A percentile compares a stretch with the other conserved stretches of the same genome.
These are phyloP conservation scores for Palythoa caribaeorum DNA, from an alignment of 92 coral and sea anemone genomes.

Conservation along the genomic window DNA sequence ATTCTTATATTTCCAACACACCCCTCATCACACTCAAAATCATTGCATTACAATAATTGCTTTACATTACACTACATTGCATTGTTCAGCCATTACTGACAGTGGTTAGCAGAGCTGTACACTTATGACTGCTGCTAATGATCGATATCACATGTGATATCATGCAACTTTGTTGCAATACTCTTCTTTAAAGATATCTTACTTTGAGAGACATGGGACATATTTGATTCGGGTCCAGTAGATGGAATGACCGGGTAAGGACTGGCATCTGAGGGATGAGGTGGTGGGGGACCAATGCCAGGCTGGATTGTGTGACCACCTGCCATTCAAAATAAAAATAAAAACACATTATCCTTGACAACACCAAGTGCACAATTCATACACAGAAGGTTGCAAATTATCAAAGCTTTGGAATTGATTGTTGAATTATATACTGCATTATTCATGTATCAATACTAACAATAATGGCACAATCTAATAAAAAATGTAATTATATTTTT, in stretches of 20 bases:
- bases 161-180: neutral
- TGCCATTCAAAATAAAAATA: neutral
- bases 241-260: constrained; percentile 48
- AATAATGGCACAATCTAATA: neutral
- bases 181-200: neutral
- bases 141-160: too few species aligned
- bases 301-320: constrained; percentile 86
- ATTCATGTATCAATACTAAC: neutral
- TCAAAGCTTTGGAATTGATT: too few species aligned
- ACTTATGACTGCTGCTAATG: too few species aligned
- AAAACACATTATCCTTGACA: neutral
- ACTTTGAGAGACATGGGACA: constrained; percentile 78
- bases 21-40: too few species aligned
- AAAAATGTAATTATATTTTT: too few species aligned
- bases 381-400: neutral
- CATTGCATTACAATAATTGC: too few species aligned
- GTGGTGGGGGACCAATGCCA: constrained; percentile 73
- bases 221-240: constrained; percentile 60
- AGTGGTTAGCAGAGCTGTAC: too few species aligned
- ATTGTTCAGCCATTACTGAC: too few species aligned
- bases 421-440: too few species aligned
- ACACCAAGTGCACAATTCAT: too few species aligned
- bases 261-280: constrained; percentile 55
- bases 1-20: too few species aligned
- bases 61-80: too few species aligned